Percentiles rank a stretch among this genome's conserved stretches.
These are phyloP conservation scores for Anguilla anguilla DNA, from an alignment of 2,797 vertebrate species.

Conservation along the genomic window DNA sequence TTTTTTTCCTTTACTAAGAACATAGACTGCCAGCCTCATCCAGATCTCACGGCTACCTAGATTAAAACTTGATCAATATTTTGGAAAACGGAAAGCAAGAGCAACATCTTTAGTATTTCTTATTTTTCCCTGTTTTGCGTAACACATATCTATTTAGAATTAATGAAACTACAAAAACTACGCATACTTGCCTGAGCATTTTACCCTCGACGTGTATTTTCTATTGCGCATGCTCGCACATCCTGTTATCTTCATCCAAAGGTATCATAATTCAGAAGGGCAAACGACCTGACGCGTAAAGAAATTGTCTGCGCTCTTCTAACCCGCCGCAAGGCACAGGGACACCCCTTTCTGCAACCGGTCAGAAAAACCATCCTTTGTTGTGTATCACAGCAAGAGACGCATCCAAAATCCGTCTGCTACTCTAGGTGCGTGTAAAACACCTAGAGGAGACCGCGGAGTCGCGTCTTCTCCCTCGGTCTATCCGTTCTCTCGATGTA, in stretches of 20 bases:
- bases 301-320: neutral
- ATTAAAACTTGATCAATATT: neutral
- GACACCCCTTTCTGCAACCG: neutral
- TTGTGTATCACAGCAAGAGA: slow-evolving; percentile 12
- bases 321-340: neutral
- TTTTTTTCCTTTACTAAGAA: neutral
- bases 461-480: slow-evolving; percentile 50
- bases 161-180: neutral
- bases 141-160: neutral
- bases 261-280: neutral
- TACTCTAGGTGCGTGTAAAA: slow-evolving; percentile 45
- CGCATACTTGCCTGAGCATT: neutral
- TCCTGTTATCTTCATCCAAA: neutral
- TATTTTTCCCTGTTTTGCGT: neutral
- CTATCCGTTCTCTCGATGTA: slow-evolving; percentile 11
- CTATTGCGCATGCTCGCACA: neutral
- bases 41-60: neutral
- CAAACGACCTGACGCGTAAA: neutral
- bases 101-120: neutral
- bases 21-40: neutral
- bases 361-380: slow-evolving; percentile 33
- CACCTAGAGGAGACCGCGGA: slow-evolving; percentile 45
- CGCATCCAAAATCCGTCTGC: slow-evolving; percentile 38
- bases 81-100: neutral
- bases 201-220: neutral